A percentile compares a stretch with the other conserved stretches of the same genome.
These are phyloP conservation scores for Bufotes viridis DNA, from an alignment of 2,797 vertebrate genomes.

Conservation along the genomic window DNA sequence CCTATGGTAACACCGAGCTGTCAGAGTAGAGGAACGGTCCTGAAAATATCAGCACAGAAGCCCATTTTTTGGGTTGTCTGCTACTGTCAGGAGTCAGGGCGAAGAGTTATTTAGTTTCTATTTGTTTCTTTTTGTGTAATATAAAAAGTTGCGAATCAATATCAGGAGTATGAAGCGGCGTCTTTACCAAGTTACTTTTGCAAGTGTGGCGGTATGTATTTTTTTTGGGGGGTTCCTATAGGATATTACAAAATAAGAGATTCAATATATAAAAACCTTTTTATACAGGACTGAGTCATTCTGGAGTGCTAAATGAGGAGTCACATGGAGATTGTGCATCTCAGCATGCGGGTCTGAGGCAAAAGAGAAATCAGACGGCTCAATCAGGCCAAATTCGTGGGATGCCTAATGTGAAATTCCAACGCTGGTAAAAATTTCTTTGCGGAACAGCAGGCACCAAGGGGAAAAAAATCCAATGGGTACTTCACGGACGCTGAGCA, in stretches of 20 bases:
- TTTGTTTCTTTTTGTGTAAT: too few relatives aligned
- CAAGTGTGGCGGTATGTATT: not conserved
- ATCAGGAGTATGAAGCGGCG: too few relatives aligned
- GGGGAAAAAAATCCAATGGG: conserved; percentile 18
- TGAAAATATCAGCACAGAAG: too few relatives aligned
- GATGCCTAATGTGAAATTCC: conserved; percentile 45
- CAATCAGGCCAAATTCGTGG: conserved; percentile 49
- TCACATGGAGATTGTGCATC: not conserved
- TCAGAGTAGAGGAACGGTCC: too few relatives aligned
- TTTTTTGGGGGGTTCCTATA: not conserved
- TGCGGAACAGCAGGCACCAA: conserved; percentile 31
- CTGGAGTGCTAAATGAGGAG: not conserved
- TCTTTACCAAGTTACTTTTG: too few relatives aligned
- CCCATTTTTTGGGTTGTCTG: too few relatives aligned
- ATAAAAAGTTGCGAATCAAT: too few relatives aligned
- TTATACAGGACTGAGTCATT: not conserved
- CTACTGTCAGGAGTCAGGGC: too few relatives aligned
- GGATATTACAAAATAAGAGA: not conserved
- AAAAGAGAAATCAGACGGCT: conserved; percentile 28
- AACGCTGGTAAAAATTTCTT: conserved; percentile 37
- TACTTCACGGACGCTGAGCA: conserved; percentile 28
- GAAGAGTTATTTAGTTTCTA: too few relatives aligned
- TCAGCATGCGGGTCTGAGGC: not conserved
- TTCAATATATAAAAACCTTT: not conserved
- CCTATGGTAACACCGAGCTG: too few relatives aligned